phyloP scores from a whole-genome alignment of 2,888 invertebrate species.

The Pseudococcus viburni region DNA sequence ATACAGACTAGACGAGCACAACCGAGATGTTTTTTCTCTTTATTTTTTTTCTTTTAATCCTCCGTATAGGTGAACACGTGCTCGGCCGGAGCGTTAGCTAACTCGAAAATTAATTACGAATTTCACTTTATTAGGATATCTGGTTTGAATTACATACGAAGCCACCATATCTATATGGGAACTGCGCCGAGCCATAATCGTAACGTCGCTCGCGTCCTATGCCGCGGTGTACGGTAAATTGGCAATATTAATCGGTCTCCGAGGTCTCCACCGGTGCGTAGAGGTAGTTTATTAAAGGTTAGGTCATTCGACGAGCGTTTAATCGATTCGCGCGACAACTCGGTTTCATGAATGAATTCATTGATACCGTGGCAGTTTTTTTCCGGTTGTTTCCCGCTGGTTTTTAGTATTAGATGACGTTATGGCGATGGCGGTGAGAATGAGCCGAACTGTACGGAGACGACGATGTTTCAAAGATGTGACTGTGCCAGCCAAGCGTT shows the following conservation, averaged over 20 bases:
- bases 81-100: constrained; percentile 27
- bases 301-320: constrained; percentile 5
- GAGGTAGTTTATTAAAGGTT: neutral
- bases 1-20: constrained; percentile 18
- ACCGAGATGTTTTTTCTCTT: neutral
- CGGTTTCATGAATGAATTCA: constrained; percentile 40
- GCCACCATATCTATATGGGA: too few species aligned
- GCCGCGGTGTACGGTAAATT: neutral
- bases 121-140: constrained; percentile 53
- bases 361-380: constrained; percentile 4
- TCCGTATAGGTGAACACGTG: constrained; percentile 30
- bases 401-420: constrained; percentile 3
- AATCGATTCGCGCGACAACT: constrained; percentile 9
- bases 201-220: neutral
- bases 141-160: neutral
- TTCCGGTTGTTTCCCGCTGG: constrained; percentile 26
- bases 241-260: constrained; percentile 22
- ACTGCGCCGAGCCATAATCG: neutral
- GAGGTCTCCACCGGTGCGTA: neutral
- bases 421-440: neutral
- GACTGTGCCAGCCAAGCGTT: neutral
- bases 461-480: neutral
- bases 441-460: neutral
- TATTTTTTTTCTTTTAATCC: neutral
- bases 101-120: constrained; percentile 59